A percentile compares a stretch with the other conserved stretches of the same genome.
Conservation (phyloP, 2,888 invertebrate species). For the Cantharis nigra region DNA sequence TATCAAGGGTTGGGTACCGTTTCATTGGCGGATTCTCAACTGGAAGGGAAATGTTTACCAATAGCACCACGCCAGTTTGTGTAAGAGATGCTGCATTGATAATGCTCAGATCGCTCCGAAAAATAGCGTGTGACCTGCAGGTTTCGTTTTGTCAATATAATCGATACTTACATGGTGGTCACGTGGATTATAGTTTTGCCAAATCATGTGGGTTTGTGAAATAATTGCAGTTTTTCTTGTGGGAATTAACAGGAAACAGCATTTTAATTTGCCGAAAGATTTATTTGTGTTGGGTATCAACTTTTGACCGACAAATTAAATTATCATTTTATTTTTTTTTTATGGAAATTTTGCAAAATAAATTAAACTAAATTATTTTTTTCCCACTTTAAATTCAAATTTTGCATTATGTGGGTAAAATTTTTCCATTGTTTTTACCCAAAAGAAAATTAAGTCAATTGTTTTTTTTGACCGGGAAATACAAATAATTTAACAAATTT, state of each 20-base stretch:
- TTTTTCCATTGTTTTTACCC: too few relatives aligned
- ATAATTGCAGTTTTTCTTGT: slow-evolving; percentile 48
- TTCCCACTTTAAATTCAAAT: too few relatives aligned
- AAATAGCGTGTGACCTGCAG: slow-evolving; percentile 27
- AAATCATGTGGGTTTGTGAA: slow-evolving; percentile 41
- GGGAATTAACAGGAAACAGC: slow-evolving; percentile 34
- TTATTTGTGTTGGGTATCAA: neutral
- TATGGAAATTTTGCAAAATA: too few relatives aligned
- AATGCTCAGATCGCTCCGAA: slow-evolving; percentile 14
- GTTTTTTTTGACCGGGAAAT: too few relatives aligned
- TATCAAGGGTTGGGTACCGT: slow-evolving; percentile 13
- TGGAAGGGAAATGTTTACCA: slow-evolving; percentile 27
- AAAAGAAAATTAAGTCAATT: too few relatives aligned
- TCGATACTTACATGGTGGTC: slow-evolving; percentile 33
- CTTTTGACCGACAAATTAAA: too few relatives aligned
- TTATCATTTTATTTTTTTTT: too few relatives aligned
- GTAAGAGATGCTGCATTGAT: slow-evolving; percentile 18
- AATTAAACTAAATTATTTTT: too few relatives aligned
- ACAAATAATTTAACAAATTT: too few relatives aligned
- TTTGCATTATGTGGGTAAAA: too few relatives aligned
- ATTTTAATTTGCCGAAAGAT: neutral
- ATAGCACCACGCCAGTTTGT: slow-evolving; percentile 13
- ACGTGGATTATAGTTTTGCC: slow-evolving; percentile 24
- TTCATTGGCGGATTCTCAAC: slow-evolving; percentile 20
- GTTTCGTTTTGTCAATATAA: slow-evolving; percentile 21